These are phyloP conservation scores for Taphrorychus bicolor DNA, from an alignment of 2,888 invertebrate genomes.

Conservation along the genomic window DNA sequence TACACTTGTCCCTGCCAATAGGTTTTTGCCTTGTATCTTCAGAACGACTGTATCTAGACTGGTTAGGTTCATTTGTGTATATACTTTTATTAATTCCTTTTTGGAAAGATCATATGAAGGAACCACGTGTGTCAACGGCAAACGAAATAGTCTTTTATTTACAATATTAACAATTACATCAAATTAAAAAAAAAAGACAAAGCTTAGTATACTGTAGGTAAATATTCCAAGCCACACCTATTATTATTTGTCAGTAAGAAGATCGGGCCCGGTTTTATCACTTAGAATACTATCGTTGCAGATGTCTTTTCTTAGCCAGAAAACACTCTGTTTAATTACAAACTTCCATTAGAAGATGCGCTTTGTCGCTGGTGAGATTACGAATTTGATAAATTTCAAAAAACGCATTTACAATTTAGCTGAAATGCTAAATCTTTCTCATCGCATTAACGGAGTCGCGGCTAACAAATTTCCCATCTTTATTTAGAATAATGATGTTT, in stretches of 20 bases:
- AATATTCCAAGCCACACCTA: no score
- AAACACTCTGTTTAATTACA: constrained; percentile 37
- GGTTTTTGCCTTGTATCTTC: no score
- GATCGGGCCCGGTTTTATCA: constrained; percentile 25
- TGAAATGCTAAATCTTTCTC: constrained; percentile 32
- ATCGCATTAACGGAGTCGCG: background rate
- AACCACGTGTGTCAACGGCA: no score
- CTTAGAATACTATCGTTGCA: constrained; percentile 11
- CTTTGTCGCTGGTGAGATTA: constrained; percentile 30
- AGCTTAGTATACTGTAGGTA: background rate
- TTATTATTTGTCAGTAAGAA: background rate
- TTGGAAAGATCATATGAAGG: no score
- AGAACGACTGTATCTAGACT: no score
- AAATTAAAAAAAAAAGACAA: no score
- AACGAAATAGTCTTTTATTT: no score
- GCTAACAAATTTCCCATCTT: background rate
- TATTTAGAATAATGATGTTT: no score
- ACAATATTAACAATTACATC: no score
- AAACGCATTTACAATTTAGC: constrained; percentile 32
- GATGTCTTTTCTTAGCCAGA: constrained; percentile 24
- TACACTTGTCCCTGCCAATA: no score
- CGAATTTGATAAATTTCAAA: constrained; percentile 36
- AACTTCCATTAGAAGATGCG: constrained; percentile 34
- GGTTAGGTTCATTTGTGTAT: no score
- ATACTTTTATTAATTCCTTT: no score